phyloP scores from a whole-genome alignment of 2,797 vertebrate genomes.

The Cyprinella venusta region DNA sequence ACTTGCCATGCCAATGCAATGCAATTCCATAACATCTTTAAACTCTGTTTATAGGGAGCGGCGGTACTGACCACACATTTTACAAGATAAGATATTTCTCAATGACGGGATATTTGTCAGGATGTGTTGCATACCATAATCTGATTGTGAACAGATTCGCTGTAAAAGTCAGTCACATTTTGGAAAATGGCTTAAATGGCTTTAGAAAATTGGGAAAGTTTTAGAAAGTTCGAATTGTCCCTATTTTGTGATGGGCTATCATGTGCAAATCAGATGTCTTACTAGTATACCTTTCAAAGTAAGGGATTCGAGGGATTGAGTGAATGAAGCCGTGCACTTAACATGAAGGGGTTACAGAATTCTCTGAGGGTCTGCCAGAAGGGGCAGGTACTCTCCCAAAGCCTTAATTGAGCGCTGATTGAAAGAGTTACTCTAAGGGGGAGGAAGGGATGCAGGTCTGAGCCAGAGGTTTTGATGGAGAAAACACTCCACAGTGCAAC shows the following conservation, averaged over 20 bases:
- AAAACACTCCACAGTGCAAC: conserved; percentile 48
- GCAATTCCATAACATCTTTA: background rate
- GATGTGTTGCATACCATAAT: background rate
- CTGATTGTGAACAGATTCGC: background rate
- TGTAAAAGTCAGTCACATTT: background rate
- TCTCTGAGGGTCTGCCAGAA: conserved; percentile 53
- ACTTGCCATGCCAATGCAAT: background rate
- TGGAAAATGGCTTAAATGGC: background rate
- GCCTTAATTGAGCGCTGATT: conserved; percentile 60
- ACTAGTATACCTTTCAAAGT: conserved; percentile 10
- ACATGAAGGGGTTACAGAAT: conserved; percentile 63
- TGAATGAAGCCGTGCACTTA: conserved; percentile 49
- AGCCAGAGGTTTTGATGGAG: conserved; percentile 58
- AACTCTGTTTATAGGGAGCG: background rate
- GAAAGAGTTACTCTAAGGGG: conserved; percentile 59
- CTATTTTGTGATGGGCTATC: background rate
- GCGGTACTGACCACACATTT: background rate
- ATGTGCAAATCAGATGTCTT: conserved; percentile 36
- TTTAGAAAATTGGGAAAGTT: background rate
- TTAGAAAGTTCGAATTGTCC: no score
- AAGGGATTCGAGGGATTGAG: conserved; percentile 24
- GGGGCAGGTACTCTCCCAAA: conserved; percentile 59
- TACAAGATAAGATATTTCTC: background rate
- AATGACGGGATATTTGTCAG: background rate
- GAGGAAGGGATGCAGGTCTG: conserved; percentile 54